phyloP scores from a whole-genome alignment of 2,113 vertebrate species.

The Stigmatopora argus region DNA sequence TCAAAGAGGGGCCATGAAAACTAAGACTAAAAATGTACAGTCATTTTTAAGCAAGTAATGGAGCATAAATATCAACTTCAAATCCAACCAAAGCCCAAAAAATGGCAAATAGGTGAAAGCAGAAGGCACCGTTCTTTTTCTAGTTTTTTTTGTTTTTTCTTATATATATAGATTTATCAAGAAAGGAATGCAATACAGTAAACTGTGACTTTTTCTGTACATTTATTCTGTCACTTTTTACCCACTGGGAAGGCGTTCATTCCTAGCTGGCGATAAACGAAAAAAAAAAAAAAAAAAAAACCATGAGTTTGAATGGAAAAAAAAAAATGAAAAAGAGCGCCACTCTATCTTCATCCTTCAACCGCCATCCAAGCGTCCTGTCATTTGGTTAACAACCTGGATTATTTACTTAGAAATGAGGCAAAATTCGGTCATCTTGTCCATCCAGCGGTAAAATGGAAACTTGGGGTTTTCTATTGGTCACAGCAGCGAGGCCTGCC shows the following conservation, averaged over 20 bases:
- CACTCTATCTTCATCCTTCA: constrained; percentile 30
- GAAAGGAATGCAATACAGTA: constrained; percentile 71
- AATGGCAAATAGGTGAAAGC: constrained; percentile 1
- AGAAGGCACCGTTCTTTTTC: constrained; percentile 2
- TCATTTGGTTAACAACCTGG: constrained; percentile 69
- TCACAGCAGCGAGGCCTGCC: constrained; percentile 78
- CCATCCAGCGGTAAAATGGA: constrained; percentile 66
- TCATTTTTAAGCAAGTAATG: neutral
- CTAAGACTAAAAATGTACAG: neutral
- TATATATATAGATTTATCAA: constrained; percentile 50
- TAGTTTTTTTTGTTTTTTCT: constrained; percentile 7
- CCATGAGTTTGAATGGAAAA: constrained; percentile 38
- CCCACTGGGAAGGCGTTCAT: constrained; percentile 57
- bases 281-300: constrained; percentile 16
- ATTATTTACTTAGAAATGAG: constrained; percentile 67
- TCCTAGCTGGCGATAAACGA: constrained; percentile 68
- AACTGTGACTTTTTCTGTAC: constrained; percentile 84
- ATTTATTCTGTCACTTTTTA: constrained; percentile 70
- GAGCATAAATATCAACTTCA: neutral
- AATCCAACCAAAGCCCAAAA: neutral
- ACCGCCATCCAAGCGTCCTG: neutral
- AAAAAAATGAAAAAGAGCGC: constrained; percentile 20
- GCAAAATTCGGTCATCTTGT: constrained; percentile 71
- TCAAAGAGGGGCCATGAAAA: neutral
- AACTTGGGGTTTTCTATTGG: constrained; percentile 75